Evolutionary conservation across 2,797 vertebrate genomes (phyloP).

Genomic region (Poecilia velifera): DNA sequence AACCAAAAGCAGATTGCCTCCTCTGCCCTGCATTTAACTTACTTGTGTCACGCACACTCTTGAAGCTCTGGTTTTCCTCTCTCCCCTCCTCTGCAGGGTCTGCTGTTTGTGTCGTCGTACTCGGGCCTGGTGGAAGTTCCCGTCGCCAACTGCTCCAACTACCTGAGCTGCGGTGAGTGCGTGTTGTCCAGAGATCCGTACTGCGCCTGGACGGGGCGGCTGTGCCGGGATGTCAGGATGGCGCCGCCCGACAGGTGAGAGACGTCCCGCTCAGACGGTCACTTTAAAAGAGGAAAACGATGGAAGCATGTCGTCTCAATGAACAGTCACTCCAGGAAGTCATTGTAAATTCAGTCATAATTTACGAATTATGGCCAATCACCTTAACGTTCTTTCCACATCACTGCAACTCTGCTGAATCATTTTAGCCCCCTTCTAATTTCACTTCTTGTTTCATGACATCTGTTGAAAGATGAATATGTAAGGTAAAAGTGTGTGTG

Average conservation of each 20-base stretch:
- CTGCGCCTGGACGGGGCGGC: conserved; percentile 85
- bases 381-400: too few species aligned
- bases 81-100: conserved; percentile 72
- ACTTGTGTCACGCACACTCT: background rate
- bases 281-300: too few species aligned
- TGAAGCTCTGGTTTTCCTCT: background rate
- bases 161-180: conserved; percentile 90
- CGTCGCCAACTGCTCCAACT: conserved; percentile 90
- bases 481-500: too few species aligned
- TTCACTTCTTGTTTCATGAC: too few species aligned
- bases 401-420: too few species aligned
- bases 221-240: conserved; percentile 82
- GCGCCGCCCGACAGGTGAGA: conserved; percentile 79
- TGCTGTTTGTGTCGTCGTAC: conserved; percentile 87
- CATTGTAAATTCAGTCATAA: too few species aligned
- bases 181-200: conserved; percentile 90
- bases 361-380: too few species aligned
- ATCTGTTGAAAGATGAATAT: too few species aligned
- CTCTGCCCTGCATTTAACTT: background rate
- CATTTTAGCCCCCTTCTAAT: too few species aligned
- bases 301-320: background rate
- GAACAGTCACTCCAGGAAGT: too few species aligned
- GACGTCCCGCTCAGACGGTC: too few species aligned
- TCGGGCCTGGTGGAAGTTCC: conserved; percentile 86
- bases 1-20: conserved; percentile 28